phyloP scores from a whole-genome alignment of 2,888 invertebrate species.

The Parnassius glacialis region DNA sequence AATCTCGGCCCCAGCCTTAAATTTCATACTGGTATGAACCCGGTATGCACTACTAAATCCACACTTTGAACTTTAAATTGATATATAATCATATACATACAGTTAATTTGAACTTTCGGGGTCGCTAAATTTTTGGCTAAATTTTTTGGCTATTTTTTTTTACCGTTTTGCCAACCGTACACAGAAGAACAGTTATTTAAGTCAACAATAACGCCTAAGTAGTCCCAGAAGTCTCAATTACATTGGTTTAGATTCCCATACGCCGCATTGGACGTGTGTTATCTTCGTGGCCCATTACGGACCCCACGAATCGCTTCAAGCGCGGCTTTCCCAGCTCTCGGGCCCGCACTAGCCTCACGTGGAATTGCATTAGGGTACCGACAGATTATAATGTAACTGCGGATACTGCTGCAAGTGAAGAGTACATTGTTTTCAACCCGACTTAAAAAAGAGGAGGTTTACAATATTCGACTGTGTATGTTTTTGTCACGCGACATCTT shows the following conservation, averaged over 20 bases:
- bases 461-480: no score
- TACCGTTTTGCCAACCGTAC: constrained; percentile 8
- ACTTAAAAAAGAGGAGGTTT: no score
- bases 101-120: no score
- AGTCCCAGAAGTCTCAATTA: constrained; percentile 59
- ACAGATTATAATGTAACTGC: constrained; percentile 8
- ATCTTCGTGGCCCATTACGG: constrained; percentile 57
- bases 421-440: constrained; percentile 8
- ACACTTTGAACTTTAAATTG: no score
- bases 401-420: constrained; percentile 7
- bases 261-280: constrained; percentile 47
- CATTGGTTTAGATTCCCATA: constrained; percentile 62
- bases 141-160: no score
- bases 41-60: no score
- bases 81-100: no score
- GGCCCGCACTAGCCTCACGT: background rate
- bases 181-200: constrained; percentile 47
- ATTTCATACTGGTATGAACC: no score
- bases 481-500: no score
- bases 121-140: no score
- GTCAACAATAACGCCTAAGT: constrained; percentile 51
- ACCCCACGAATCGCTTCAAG: constrained; percentile 64
- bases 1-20: no score
- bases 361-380: constrained; percentile 12
- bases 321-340: constrained; percentile 40